These are phyloP conservation scores for Myzus persicae DNA, from an alignment of 1,140 invertebrate genomes.

Conservation along the genomic window DNA sequence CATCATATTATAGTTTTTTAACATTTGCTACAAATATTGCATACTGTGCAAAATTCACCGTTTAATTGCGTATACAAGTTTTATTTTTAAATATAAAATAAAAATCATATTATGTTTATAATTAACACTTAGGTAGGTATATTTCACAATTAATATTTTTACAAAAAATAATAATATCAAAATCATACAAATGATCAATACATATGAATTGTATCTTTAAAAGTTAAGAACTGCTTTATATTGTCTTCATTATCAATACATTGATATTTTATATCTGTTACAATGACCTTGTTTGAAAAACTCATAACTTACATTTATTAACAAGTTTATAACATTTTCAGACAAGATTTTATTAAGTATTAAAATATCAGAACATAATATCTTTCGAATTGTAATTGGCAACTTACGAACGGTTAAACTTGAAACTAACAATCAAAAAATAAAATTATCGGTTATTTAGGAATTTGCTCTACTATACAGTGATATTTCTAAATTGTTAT, in stretches of 20 bases:
- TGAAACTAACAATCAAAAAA: too few relatives aligned
- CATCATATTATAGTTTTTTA: slow-evolving; percentile 32
- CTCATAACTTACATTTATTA: too few relatives aligned
- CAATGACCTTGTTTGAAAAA: too few relatives aligned
- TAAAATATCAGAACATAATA: too few relatives aligned
- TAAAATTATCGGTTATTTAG: not conserved
- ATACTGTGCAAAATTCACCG: not conserved
- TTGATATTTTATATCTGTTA: too few relatives aligned
- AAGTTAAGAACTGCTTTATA: not conserved
- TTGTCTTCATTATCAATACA: too few relatives aligned
- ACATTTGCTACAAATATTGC: not conserved
- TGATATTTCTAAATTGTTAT: not conserved
- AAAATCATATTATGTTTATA: not conserved
- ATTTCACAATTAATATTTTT: not conserved
- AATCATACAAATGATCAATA: not conserved
- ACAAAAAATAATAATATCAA: not conserved
- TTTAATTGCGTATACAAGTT: not conserved
- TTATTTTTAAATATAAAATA: slow-evolving; percentile 41
- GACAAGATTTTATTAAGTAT: too few relatives aligned
- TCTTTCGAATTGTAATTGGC: too few relatives aligned
- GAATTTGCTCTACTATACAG: not conserved
- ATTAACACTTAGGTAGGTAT: not conserved
- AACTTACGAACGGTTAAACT: too few relatives aligned
- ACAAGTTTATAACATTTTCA: too few relatives aligned
- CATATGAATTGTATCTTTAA: not conserved